Percentiles rank a stretch among this genome's conserved stretches.
These are phyloP conservation scores for Campylomormyrus numenius DNA, from an alignment of 2,113 vertebrate species.

Conservation along the genomic window DNA sequence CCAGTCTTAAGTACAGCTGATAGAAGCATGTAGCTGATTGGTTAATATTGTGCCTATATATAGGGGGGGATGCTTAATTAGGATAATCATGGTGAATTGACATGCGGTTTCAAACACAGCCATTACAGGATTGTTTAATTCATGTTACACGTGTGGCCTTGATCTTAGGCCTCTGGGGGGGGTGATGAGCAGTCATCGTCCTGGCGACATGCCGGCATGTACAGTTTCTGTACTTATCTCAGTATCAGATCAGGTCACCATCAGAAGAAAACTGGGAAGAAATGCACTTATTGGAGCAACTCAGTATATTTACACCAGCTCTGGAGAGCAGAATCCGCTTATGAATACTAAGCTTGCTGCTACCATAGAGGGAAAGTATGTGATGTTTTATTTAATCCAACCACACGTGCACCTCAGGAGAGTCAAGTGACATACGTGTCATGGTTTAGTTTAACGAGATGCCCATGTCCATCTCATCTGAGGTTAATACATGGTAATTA, in stretches of 20 bases:
- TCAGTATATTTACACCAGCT: not conserved
- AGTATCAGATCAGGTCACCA: not conserved
- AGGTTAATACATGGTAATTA: not conserved
- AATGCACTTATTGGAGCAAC: not conserved
- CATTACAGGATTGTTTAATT: not conserved
- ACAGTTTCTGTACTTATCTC: not conserved
- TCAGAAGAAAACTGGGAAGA: not conserved
- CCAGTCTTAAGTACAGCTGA: not conserved
- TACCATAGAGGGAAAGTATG: not conserved
- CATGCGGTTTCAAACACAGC: not conserved
- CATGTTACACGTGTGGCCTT: not conserved
- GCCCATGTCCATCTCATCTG: not conserved
- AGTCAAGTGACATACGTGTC: not conserved
- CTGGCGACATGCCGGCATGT: not conserved
- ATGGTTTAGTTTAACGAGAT: not conserved
- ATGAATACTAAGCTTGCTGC: not conserved
- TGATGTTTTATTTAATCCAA: not conserved
- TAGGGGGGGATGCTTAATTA: not conserved
- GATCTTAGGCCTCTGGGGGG: not conserved
- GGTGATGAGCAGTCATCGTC: not conserved
- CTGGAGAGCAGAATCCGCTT: not conserved
- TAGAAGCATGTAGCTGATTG: not conserved
- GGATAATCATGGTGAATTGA: not conserved
- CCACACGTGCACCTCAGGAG: not conserved
- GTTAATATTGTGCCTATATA: not conserved